These are phyloP conservation scores for Lamellibrachia luymesi DNA, from an alignment of 1,140 invertebrate genomes.

Conservation along the genomic window DNA sequence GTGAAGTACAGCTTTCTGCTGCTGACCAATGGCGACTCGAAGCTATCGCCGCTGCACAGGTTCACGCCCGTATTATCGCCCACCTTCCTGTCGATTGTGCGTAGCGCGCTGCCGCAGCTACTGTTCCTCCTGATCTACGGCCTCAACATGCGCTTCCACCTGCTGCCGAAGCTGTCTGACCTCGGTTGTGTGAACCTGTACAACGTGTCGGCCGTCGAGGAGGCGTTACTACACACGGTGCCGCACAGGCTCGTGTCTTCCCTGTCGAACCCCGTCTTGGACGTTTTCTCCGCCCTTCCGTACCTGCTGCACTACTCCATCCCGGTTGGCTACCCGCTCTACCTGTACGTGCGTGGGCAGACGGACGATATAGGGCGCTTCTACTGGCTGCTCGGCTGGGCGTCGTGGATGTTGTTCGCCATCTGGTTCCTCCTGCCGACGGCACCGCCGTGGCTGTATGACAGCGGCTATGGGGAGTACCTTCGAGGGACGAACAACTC, in stretches of 20 bases:
- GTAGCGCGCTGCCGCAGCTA: slow-evolving; percentile 23
- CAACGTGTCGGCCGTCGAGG: slow-evolving; percentile 27
- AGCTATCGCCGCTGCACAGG: not conserved
- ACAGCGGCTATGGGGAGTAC: not conserved
- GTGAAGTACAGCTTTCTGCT: not conserved
- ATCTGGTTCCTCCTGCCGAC: slow-evolving; percentile 30
- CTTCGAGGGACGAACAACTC: not conserved
- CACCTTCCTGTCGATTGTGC: slow-evolving; percentile 2
- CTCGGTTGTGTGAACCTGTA: slow-evolving; percentile 26
- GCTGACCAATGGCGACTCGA: slow-evolving; percentile 2
- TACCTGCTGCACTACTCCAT: slow-evolving; percentile 29
- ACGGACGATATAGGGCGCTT: slow-evolving; percentile 19
- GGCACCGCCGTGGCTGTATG: slow-evolving; percentile 27
- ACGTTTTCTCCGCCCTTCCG: slow-evolving; percentile 24
- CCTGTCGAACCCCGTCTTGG: slow-evolving; percentile 11
- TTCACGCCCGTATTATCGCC: not conserved
- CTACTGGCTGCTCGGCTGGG: slow-evolving; percentile 25
- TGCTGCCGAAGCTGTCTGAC: slow-evolving; percentile 23
- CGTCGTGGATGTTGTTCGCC: slow-evolving; percentile 25
- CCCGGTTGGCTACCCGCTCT: slow-evolving; percentile 26
- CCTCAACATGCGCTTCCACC: slow-evolving; percentile 23
- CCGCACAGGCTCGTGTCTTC: slow-evolving; percentile 25
- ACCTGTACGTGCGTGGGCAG: slow-evolving; percentile 18
- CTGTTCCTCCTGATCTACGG: slow-evolving; percentile 26
- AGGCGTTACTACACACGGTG: not conserved